phyloP scores from a whole-genome alignment of 2,797 vertebrate species.

The Halcyon leucocephala region DNA sequence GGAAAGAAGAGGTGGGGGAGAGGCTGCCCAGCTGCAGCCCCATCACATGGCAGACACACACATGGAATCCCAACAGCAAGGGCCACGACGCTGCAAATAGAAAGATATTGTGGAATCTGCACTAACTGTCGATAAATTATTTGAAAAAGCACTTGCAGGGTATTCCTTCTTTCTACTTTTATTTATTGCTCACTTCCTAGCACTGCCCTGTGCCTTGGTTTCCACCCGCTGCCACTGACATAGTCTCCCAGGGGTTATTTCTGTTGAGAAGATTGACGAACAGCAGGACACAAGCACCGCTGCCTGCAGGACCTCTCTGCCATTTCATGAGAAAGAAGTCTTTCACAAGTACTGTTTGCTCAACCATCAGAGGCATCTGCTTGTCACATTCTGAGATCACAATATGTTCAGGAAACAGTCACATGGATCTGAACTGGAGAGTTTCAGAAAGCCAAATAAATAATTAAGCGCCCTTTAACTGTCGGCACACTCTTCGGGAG shows the following conservation, averaged over 20 bases:
- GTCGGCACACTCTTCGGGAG: slow-evolving; percentile 8
- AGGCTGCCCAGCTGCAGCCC: neutral
- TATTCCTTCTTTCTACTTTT: neutral
- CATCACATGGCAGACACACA: neutral
- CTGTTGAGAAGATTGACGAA: neutral
- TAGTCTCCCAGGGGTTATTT: neutral
- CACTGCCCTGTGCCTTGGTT: neutral
- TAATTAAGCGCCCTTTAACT: neutral
- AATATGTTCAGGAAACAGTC: slow-evolving; percentile 43
- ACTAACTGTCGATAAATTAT: neutral
- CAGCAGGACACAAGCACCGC: neutral
- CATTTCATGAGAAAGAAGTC: slow-evolving; percentile 35
- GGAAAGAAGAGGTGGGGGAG: neutral
- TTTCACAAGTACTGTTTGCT: slow-evolving; percentile 20
- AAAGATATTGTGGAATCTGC: neutral
- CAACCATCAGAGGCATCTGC: slow-evolving; percentile 53
- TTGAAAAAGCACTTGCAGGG: neutral
- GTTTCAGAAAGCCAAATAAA: slow-evolving; percentile 36
- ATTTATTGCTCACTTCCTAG: neutral
- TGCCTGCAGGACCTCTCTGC: slow-evolving; percentile 37
- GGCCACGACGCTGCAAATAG: neutral
- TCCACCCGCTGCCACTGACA: neutral
- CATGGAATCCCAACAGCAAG: neutral
- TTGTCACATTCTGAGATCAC: slow-evolving; percentile 43
- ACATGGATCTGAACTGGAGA: neutral